phyloP scores from a whole-genome alignment of 2,797 vertebrate species.

The Capromys pilorides region DNA sequence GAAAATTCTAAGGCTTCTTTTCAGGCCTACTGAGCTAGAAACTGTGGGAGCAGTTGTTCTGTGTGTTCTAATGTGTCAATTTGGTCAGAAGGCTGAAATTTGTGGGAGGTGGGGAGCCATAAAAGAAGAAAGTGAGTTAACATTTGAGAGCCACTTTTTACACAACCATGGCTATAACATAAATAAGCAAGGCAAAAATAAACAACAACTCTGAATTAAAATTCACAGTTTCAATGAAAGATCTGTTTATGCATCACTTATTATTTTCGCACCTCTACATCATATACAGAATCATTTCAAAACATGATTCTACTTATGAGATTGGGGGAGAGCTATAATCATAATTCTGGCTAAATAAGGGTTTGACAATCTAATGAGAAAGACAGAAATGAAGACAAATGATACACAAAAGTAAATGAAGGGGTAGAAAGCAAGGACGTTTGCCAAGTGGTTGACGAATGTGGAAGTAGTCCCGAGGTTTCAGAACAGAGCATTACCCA shows the following conservation, averaged over 20 bases:
- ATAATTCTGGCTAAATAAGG: constrained; percentile 44
- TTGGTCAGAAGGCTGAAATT: not conserved
- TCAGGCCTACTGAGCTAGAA: not conserved
- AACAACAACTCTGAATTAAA: constrained; percentile 44
- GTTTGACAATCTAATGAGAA: constrained; percentile 69
- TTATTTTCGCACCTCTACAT: constrained; percentile 67
- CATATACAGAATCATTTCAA: constrained; percentile 62
- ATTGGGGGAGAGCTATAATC: constrained; percentile 61
- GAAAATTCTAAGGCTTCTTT: not conserved
- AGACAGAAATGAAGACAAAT: constrained; percentile 69
- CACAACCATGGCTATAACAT: not conserved
- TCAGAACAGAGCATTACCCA: constrained; percentile 58
- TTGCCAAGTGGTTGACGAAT: constrained; percentile 69
- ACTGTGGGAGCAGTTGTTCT: not conserved
- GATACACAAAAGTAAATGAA: constrained; percentile 69
- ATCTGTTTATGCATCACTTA: constrained; percentile 63
- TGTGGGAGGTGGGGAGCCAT: not conserved
- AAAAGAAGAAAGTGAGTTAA: not conserved
- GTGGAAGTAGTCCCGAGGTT: constrained; percentile 53
- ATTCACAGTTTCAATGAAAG: constrained; percentile 55
- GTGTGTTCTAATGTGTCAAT: not conserved
- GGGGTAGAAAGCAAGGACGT: constrained; percentile 63
- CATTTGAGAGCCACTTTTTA: not conserved
- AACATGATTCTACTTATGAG: constrained; percentile 68
- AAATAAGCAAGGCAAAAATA: constrained; percentile 28